Evolutionary conservation across 2,113 vertebrate genomes (phyloP).

Genomic region (Amblyopsis rosae): DNA sequence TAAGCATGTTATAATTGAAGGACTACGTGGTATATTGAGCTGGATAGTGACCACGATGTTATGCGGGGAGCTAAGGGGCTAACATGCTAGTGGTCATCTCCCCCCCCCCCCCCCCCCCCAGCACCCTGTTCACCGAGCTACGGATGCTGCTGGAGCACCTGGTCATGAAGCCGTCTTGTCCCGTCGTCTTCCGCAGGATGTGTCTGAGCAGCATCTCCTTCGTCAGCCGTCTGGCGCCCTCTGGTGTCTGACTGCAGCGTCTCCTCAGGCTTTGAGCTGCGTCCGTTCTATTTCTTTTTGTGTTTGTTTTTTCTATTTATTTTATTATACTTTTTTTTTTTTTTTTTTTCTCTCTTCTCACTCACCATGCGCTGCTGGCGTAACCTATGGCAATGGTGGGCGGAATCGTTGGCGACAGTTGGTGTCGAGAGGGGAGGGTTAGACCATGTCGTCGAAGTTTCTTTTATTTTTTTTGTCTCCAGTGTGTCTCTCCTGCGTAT

Average conservation of each 20-base stretch:
- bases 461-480: constrained; percentile 49
- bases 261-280: neutral
- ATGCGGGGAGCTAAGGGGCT: no score
- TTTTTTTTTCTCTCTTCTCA: constrained; percentile 7
- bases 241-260: constrained; percentile 80
- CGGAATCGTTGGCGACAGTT: neutral
- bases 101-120: constrained; percentile 56
- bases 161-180: constrained; percentile 95
- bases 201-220: constrained; percentile 96
- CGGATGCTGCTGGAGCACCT: constrained; percentile 93
- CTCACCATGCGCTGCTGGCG: constrained; percentile 44
- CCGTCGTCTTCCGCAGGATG: constrained; percentile 91
- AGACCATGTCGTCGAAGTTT: constrained; percentile 55
- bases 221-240: constrained; percentile 94
- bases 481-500: constrained; percentile 44
- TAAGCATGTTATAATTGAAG: no score
- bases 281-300: neutral
- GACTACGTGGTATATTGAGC: no score
- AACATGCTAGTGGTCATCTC: neutral
- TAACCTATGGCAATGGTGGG: constrained; percentile 40
- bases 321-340: neutral
- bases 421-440: no score
- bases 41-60: no score
- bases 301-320: constrained; percentile 14
- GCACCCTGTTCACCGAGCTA: constrained; percentile 93